phyloP scores from a whole-genome alignment of 2,888 invertebrate species.

The Caenorhabditis parvicauda region DNA sequence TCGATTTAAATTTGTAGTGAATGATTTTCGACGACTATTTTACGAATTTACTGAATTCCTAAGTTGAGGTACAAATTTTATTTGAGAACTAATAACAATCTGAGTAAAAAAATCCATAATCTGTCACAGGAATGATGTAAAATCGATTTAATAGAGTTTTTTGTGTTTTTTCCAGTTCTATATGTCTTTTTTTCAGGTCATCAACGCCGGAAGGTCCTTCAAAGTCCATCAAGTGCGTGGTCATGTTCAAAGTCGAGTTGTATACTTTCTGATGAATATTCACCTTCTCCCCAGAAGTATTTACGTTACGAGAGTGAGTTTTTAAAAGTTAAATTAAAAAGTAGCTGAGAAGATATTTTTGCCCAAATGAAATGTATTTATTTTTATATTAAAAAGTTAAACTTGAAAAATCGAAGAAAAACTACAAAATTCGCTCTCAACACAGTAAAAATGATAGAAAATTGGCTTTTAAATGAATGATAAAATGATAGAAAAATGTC shows the following conservation, averaged over 20 bases:
- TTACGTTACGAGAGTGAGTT: constrained; percentile 81
- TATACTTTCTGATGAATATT: constrained; percentile 98
- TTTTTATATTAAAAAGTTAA: not conserved
- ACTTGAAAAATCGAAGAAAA: not conserved
- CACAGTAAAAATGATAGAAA: not conserved
- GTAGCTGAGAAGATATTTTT: too few species aligned
- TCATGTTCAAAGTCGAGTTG: constrained; percentile 91
- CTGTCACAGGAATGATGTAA: not conserved
- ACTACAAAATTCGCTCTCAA: not conserved
- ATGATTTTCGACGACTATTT: too few species aligned
- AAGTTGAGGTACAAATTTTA: too few species aligned
- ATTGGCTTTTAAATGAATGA: not conserved
- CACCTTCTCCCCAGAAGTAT: constrained; percentile 95
- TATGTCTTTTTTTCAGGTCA: constrained; percentile 69
- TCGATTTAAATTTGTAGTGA: too few species aligned
- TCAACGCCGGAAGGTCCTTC: constrained; percentile 67
- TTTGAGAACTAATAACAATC: too few species aligned
- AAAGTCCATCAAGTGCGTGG: constrained; percentile 68
- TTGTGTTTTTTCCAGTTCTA: not conserved
- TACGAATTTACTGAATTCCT: too few species aligned
- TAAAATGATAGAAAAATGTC: not conserved
- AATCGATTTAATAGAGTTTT: too few species aligned
- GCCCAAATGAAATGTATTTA: too few species aligned
- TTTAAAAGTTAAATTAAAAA: not conserved
- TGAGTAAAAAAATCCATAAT: not conserved